phyloP scores from a whole-genome alignment of 1,140 invertebrate species.

The Achatina immaculata region DNA sequence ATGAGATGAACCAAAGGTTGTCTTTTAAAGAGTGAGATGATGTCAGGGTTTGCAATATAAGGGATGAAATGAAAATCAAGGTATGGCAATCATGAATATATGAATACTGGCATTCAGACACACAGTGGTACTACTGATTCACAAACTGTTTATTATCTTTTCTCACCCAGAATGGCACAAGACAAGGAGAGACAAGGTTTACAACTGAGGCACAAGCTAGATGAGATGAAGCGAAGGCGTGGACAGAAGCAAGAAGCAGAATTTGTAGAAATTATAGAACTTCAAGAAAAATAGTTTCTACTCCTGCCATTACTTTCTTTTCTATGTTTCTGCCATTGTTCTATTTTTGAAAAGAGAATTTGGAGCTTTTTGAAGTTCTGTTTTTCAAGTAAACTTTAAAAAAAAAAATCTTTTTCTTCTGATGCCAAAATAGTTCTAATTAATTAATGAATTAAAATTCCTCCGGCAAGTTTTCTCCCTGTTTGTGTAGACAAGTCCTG shows the following conservation, averaged over 20 bases:
- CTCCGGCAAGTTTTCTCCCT: too few species aligned
- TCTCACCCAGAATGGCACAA: slow-evolving; percentile 34
- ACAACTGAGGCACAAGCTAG: slow-evolving; percentile 38
- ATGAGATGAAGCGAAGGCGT: slow-evolving; percentile 41
- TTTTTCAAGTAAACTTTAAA: too few species aligned
- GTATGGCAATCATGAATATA: neutral
- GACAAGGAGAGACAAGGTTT: slow-evolving; percentile 43
- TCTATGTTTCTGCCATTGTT: too few species aligned
- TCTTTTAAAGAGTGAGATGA: neutral
- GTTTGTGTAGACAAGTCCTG: too few species aligned
- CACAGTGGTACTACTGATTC: neutral
- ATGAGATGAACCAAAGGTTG: too few species aligned
- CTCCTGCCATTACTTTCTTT: too few species aligned
- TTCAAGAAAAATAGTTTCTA: slow-evolving; percentile 30
- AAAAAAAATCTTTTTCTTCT: too few species aligned
- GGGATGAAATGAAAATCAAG: neutral
- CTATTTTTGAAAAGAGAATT: too few species aligned
- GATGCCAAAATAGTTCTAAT: too few species aligned
- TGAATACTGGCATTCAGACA: neutral
- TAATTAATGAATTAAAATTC: too few species aligned
- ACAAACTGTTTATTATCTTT: neutral
- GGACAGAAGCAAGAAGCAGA: slow-evolving; percentile 28
- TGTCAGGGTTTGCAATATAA: neutral
- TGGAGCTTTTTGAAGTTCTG: too few species aligned
- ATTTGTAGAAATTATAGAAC: slow-evolving; percentile 34